These are phyloP conservation scores for Drosophila orena DNA, from an alignment of 1,140 invertebrate species.

Conservation along the genomic window DNA sequence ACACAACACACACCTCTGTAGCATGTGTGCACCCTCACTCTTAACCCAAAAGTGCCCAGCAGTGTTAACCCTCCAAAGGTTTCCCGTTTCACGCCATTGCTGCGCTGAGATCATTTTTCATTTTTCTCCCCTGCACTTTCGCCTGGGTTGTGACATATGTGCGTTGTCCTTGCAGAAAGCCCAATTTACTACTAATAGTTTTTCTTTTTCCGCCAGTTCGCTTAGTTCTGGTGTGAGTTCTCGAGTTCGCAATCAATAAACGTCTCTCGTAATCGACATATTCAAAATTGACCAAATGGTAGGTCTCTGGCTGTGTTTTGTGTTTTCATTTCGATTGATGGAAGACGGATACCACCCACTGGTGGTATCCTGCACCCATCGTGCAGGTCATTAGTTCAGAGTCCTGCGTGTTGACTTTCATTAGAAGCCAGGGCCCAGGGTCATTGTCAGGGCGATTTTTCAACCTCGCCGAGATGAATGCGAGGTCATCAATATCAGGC, in stretches of 20 bases:
- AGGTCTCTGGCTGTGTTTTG: background rate
- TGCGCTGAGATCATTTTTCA: constrained; percentile 75
- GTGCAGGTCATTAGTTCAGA: constrained; percentile 19
- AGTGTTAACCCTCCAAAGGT: no score
- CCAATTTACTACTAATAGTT: constrained; percentile 61
- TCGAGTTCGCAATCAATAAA: constrained; percentile 37
- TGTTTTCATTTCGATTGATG: constrained; percentile 22
- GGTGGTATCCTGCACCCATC: no score
- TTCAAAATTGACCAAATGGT: constrained; percentile 26
- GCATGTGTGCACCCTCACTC: background rate
- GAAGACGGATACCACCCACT: constrained; percentile 18
- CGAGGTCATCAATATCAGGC: constrained; percentile 50
- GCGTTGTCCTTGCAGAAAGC: constrained; percentile 35
- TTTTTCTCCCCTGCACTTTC: constrained; percentile 35
- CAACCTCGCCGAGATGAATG: constrained; percentile 54
- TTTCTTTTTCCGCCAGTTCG: constrained; percentile 28
- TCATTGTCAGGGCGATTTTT: constrained; percentile 45
- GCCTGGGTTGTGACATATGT: constrained; percentile 64
- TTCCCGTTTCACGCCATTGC: constrained; percentile 25
- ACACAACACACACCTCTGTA: no score
- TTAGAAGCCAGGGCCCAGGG: constrained; percentile 35
- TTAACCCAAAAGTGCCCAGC: background rate
- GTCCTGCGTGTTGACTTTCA: constrained; percentile 65
- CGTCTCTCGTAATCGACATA: constrained; percentile 34
- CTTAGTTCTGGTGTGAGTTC: background rate